These are phyloP conservation scores for Masticophis lateralis DNA, from an alignment of 2,797 vertebrate genomes.

Conservation along the genomic window DNA sequence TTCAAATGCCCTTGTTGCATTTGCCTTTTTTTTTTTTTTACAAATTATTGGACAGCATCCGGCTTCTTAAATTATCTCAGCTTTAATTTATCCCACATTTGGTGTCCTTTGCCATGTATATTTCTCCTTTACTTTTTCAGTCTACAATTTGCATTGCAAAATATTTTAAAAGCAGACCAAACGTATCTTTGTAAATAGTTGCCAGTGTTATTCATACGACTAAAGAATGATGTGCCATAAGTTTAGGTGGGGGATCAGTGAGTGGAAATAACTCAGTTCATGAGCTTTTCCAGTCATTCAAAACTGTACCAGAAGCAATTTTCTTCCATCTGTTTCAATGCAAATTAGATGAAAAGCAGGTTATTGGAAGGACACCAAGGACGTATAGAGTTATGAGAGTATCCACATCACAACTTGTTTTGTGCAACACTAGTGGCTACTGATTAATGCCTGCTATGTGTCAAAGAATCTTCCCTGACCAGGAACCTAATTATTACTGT, in stretches of 20 bases:
- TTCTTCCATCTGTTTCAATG: conserved; percentile 7
- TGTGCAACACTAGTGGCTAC: background rate
- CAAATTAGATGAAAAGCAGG: conserved; percentile 6
- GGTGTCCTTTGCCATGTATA: conserved; percentile 37
- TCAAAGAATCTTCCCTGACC: background rate
- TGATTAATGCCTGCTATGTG: background rate
- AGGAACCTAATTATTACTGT: background rate
- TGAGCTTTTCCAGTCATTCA: conserved; percentile 32
- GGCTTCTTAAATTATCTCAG: conserved; percentile 53
- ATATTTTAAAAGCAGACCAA: conserved; percentile 41
- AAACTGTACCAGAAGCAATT: conserved; percentile 29
- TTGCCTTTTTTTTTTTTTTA: conserved; percentile 20
- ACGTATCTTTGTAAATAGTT: conserved; percentile 18
- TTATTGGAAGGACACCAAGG: background rate
- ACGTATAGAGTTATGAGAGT: background rate
- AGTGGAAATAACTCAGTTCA: conserved; percentile 24
- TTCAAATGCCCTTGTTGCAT: conserved; percentile 54
- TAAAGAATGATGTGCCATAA: conserved; percentile 32
- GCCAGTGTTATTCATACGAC: conserved; percentile 44
- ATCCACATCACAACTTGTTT: background rate
- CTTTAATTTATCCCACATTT: conserved; percentile 63
- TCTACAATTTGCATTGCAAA: conserved; percentile 45
- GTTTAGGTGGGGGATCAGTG: background rate
- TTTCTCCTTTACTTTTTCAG: conserved; percentile 36
- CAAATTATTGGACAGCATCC: conserved; percentile 45